Evolutionary conservation across 2,797 vertebrate genomes (phyloP).

Genomic region (Coluber constrictor): DNA sequence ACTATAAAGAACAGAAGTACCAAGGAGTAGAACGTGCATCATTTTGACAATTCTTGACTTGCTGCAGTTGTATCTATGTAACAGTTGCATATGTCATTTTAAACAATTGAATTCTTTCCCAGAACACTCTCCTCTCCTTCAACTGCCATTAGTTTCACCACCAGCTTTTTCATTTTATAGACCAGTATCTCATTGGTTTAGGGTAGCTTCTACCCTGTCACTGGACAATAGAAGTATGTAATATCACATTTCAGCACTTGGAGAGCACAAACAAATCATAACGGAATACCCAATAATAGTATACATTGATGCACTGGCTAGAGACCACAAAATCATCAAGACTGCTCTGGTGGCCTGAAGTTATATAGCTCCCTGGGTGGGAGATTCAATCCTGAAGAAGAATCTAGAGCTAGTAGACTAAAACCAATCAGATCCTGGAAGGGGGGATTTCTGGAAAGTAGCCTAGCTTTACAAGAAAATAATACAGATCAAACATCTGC

Average conservation of each 20-base stretch:
- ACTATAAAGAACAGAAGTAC: neutral
- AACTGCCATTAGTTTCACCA: neutral
- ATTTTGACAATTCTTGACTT: neutral
- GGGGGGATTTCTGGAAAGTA: neutral
- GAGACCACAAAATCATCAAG: neutral
- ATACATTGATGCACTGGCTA: neutral
- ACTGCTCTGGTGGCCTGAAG: neutral
- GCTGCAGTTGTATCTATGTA: neutral
- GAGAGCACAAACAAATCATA: neutral
- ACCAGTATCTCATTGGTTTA: neutral
- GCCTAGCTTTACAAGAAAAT: neutral
- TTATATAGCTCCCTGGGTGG: neutral
- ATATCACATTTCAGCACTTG: neutral
- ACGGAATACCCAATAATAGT: neutral
- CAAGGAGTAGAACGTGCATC: neutral
- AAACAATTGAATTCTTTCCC: neutral
- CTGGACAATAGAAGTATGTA: neutral
- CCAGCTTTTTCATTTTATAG: neutral
- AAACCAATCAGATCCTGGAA: neutral
- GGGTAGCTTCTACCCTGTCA: neutral
- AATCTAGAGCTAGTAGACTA: neutral
- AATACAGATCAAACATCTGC: neutral
- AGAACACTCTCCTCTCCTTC: neutral
- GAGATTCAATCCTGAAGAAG: neutral
- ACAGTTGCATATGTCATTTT: neutral